A percentile compares a stretch with the other conserved stretches of the same genome.
phyloP scores from a whole-genome alignment of 2,888 invertebrate genomes.

The Xestia rhomboidea region DNA sequence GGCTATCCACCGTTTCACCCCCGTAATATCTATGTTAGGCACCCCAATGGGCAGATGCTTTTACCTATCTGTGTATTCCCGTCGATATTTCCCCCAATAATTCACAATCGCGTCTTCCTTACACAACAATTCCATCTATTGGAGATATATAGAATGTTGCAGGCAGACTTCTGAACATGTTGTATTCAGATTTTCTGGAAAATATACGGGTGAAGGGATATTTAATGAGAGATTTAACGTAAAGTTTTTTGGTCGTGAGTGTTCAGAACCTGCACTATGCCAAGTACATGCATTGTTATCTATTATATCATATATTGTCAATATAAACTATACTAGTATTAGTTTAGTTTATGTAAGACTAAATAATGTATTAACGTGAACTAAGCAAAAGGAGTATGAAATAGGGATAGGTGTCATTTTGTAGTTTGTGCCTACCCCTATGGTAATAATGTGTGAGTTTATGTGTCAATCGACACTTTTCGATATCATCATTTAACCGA shows the following conservation, averaged over 20 bases:
- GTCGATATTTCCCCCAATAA: slow-evolving; percentile 79
- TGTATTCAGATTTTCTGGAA: background rate
- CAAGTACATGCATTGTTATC: background rate
- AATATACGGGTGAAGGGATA: too few relatives aligned
- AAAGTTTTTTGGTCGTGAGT: background rate
- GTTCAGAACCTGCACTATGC: background rate
- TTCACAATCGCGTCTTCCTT: slow-evolving; percentile 82
- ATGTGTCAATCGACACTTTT: too few relatives aligned
- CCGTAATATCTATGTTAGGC: slow-evolving; percentile 66
- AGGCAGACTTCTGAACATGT: slow-evolving; percentile 34
- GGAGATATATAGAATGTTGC: slow-evolving; percentile 63
- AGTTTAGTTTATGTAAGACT: too few relatives aligned
- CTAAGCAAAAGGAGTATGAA: too few relatives aligned
- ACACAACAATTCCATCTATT: slow-evolving; percentile 82
- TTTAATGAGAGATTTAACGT: background rate
- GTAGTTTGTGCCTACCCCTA: too few relatives aligned
- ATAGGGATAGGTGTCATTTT: too few relatives aligned
- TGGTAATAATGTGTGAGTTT: too few relatives aligned
- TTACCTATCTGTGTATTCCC: slow-evolving; percentile 71
- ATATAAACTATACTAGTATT: background rate
- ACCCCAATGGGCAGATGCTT: slow-evolving; percentile 74
- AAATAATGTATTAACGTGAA: too few relatives aligned
- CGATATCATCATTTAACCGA: background rate
- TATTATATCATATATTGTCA: too few relatives aligned
- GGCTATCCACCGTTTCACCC: slow-evolving; percentile 57